Base-by-base conservation (phyloP, 92 coral and sea anemone species). In the Nematostella vectensis region DNA sequence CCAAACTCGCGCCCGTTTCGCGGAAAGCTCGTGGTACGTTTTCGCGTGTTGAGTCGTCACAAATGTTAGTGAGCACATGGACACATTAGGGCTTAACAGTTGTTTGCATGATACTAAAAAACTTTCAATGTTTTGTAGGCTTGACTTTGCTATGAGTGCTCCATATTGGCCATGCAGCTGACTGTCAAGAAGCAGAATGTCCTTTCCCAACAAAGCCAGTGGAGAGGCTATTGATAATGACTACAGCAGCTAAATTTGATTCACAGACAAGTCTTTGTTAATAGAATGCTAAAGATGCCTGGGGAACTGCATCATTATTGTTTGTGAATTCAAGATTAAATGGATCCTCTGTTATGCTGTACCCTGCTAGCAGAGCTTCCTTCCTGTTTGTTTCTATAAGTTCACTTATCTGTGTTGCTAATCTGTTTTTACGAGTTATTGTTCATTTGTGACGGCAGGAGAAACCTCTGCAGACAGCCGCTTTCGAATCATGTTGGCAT, bases 131-230 rank as follows among this genome's bases (percentile, higher is more conserved):
- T 55, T 9, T 55, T 37, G 0, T 18, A 31, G 1, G 39, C 43
- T 29, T 55, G 61, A 22, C 33, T 55, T 19, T 27, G 44, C 61
- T 29, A 55, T 55, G 49, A 57, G 62, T 24, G 62, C 49, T 30
- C 48, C 62, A 57, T n/a, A 57, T 40, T 27, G 36, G 13, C 62
- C 62, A 29, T 57, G 62, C 4, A 19, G 45, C 13, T 11, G 62
- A 45, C 47, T 57, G 26, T 57, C 62, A 29, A 57, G 36, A 10
- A 57, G n/a, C 2, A 55, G 10, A 55, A 55, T 22, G 6, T 33
- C 6, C 15, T 15, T 33, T 6, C 6, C 6, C 40, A 33, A 33
- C 40, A 33, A 33, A 6, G 15, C 6, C 40, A 33, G 15, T 15
- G 15, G 40, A 6, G 15, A 33, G 8, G 15, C 6, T 15, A 33